Base-by-base conservation (phyloP, 2,113 vertebrate genomes). In the Parus major region DNA sequence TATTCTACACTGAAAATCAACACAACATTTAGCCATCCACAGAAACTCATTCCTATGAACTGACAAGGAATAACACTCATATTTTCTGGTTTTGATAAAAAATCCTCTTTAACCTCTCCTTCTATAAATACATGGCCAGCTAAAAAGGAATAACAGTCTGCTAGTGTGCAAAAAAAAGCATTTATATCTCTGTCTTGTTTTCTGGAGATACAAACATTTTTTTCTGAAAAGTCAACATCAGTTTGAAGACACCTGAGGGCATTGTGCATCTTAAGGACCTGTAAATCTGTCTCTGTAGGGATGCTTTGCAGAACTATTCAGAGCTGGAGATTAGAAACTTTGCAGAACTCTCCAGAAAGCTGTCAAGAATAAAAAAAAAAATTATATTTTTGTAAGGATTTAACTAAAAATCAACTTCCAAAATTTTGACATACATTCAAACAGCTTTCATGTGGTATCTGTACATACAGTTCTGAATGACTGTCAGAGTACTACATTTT, bases 1-100 rank as follows among this genome's bases (percentile, higher is more conserved):
- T 60, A 61, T 89, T 89, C 86, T 86, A 33, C 88, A 36, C 41
- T 91, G 69, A 96, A 93, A 96, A 47, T 59, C 60, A 92, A 41
- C 46, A 79, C 6, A 81, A 8, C 36, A 56, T 29, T 95, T 64
- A 85, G 78, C 29, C 68, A 55, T 42, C 33, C 63, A 64, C 63
- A 82, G 10, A 86, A 52, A 47, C 35, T 87, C 15, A 65, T 70
- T 83, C 71, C 72, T 94, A 66, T 85, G 39, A 85, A 88, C 6
- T 33, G 33, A 42, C 64, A 69, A 73, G 14, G 11, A 55, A 60
- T 33, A 76, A 49, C 42, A 11, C 6, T 61, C 27, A 42, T 65
- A 75, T 75, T 85, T 65, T 92, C 86, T 91, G 22, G 31, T 69
- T 50, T 77, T 80, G 27, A 82, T 73, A 2, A 15, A 46, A 49